A percentile compares a stretch with the other conserved stretches of the same genome.
These are phyloP conservation scores for Cantharis flavilabris DNA, from an alignment of 2,888 invertebrate species.

Conservation along the genomic window DNA sequence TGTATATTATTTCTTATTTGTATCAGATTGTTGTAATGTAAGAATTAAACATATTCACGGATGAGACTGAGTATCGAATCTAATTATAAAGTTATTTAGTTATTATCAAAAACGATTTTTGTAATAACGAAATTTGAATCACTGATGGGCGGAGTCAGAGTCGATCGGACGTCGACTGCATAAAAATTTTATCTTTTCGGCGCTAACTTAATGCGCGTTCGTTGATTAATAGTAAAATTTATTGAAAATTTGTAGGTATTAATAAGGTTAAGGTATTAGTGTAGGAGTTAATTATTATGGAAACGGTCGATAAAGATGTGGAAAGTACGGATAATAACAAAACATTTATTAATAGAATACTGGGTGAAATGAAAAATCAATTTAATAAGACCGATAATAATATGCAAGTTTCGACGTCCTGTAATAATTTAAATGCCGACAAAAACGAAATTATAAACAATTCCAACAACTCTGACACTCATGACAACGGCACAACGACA, in stretches of 20 bases:
- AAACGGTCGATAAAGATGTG: constrained; percentile 20
- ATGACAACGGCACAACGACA: background rate
- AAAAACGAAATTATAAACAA: constrained; percentile 8
- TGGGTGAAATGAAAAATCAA: constrained; percentile 53
- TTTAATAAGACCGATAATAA: constrained; percentile 56
- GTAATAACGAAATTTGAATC: background rate
- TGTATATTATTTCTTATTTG: background rate
- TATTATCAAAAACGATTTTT: background rate
- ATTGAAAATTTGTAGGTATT: background rate
- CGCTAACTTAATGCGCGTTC: background rate
- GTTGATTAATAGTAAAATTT: background rate
- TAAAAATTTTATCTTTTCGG: background rate
- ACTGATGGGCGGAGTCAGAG: background rate
- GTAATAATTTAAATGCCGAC: constrained; percentile 1
- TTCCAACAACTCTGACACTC: background rate
- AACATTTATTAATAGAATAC: constrained; percentile 46
- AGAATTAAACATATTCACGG: background rate
- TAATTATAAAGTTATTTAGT: background rate
- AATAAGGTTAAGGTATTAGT: background rate
- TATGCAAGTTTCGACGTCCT: background rate
- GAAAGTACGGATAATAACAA: constrained; percentile 25
- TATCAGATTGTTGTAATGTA: background rate
- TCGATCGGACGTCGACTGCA: background rate
- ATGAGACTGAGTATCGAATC: background rate
- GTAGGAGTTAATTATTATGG: constrained; percentile 16